Percentiles rank a stretch among this genome's conserved stretches.
These are phyloP conservation scores for Pedetes capensis DNA, from an alignment of 2,113 vertebrate genomes.

Conservation along the genomic window DNA sequence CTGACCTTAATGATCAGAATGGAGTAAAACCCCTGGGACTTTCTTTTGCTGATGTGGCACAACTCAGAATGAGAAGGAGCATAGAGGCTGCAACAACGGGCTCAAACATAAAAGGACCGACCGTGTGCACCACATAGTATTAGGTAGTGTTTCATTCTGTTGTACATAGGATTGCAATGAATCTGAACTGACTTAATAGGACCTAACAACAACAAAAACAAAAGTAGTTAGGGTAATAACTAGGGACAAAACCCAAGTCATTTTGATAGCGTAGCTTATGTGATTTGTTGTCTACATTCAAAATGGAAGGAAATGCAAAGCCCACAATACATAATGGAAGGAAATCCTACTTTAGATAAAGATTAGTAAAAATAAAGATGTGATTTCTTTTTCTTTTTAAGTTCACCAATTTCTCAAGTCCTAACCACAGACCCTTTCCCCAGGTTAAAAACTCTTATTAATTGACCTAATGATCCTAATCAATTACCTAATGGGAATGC, in stretches of 20 bases:
- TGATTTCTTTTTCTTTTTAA: background rate
- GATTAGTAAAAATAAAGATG: slow-evolving; percentile 28
- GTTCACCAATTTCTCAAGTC: slow-evolving; percentile 34
- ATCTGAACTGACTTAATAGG: no score
- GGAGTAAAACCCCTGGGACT: no score
- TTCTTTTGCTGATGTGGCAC: no score
- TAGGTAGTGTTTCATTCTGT: no score
- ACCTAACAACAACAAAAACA: no score
- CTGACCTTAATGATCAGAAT: no score
- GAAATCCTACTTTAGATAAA: slow-evolving; percentile 54
- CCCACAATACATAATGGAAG: slow-evolving; percentile 54
- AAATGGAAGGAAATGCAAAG: slow-evolving; percentile 56
- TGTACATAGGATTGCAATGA: no score
- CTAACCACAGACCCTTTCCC: background rate
- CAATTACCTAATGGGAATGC: background rate
- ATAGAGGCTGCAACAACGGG: no score
- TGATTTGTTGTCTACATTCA: background rate
- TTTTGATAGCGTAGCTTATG: background rate
- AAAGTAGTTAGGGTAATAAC: background rate
- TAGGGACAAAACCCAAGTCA: background rate
- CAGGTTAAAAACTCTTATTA: background rate
- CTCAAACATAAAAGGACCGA: no score
- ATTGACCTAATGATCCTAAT: background rate
- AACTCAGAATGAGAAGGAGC: no score
- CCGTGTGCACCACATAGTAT: no score